Evolutionary conservation across 2,888 invertebrate genomes (phyloP).

Genomic region (Andrena dorsata): DNA sequence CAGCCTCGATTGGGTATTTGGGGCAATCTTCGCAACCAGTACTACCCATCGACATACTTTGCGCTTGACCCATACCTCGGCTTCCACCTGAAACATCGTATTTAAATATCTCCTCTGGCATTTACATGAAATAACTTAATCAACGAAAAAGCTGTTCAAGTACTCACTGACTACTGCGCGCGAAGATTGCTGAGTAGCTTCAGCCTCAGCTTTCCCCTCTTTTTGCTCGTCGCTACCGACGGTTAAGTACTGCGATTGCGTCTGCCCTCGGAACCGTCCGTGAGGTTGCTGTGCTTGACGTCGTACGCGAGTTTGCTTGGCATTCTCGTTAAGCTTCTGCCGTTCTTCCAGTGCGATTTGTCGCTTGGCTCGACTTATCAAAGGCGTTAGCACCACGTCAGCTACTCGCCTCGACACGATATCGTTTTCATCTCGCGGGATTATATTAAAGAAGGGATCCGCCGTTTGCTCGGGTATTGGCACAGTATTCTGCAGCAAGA

Average conservation of each 20-base stretch:
- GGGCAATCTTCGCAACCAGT: slow-evolving; percentile 90
- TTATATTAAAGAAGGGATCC: slow-evolving; percentile 77
- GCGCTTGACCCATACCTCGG: slow-evolving; percentile 95
- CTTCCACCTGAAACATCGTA: slow-evolving; percentile 88
- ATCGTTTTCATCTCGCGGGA: slow-evolving; percentile 79
- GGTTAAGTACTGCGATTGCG: slow-evolving; percentile 93
- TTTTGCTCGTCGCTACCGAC: slow-evolving; percentile 87
- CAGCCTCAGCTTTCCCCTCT: slow-evolving; percentile 93
- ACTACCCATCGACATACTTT: slow-evolving; percentile 92
- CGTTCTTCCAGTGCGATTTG: slow-evolving; percentile 71
- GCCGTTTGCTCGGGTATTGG: slow-evolving; percentile 56
- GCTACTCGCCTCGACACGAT: slow-evolving; percentile 66
- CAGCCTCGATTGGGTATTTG: slow-evolving; percentile 75
- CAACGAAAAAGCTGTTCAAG: background rate
- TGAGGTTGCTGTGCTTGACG: slow-evolving; percentile 75
- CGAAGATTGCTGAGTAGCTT: slow-evolving; percentile 90
- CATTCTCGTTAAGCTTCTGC: slow-evolving; percentile 57
- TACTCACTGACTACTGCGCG: slow-evolving; percentile 91
- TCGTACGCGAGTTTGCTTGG: slow-evolving; percentile 66
- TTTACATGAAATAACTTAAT: background rate
- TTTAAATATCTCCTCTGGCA: background rate
- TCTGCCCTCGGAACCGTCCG: slow-evolving; percentile 90
- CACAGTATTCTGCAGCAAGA: slow-evolving; percentile 81
- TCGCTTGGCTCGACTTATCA: slow-evolving; percentile 73
- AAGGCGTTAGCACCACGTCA: slow-evolving; percentile 69